phyloP scores from a whole-genome alignment of 92 coral and sea anemone species.

The Epizoanthus scotinus region DNA sequence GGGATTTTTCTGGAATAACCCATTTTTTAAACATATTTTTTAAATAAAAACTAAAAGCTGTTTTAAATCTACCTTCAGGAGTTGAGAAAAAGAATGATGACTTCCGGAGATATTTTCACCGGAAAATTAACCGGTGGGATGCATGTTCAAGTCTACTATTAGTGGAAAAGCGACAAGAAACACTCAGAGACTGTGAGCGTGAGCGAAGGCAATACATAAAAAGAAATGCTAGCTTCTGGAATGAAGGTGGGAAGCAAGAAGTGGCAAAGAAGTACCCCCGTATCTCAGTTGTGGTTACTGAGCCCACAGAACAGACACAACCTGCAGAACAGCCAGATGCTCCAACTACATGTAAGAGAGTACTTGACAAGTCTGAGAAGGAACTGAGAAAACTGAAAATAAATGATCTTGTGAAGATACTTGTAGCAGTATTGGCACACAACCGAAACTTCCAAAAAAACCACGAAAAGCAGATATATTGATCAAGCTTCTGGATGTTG shows the following conservation, averaged over 20 bases:
- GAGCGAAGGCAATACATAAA: slow-evolving; percentile 9
- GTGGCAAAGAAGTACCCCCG: slow-evolving; percentile 23
- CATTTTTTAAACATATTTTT: too few relatives aligned
- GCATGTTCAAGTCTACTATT: slow-evolving; percentile 27
- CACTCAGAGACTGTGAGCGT: background rate
- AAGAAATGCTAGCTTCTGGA: slow-evolving; percentile 25
- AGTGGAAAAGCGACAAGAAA: slow-evolving; percentile 28
- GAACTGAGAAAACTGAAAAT: too few relatives aligned
- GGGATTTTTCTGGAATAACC: too few relatives aligned
- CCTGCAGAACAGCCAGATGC: too few relatives aligned
- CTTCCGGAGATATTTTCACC: slow-evolving; percentile 14
- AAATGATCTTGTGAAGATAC: too few relatives aligned
- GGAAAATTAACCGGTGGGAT: slow-evolving; percentile 28
- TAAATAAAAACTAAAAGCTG: too few relatives aligned
- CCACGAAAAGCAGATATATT: slow-evolving; percentile 23
- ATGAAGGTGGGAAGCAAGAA: slow-evolving; percentile 22
- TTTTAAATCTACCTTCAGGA: background rate
- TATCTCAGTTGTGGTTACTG: background rate
- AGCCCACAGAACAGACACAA: too few relatives aligned
- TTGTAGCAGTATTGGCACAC: too few relatives aligned
- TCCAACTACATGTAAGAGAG: too few relatives aligned
- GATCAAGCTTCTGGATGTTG: slow-evolving; percentile 26
- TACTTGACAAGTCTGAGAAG: too few relatives aligned
- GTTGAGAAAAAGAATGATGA: slow-evolving; percentile 38
- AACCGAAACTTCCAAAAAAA: background rate